Evolutionary conservation across 2,113 vertebrate species (phyloP).

Genomic region (Bagarius yarrelli): DNA sequence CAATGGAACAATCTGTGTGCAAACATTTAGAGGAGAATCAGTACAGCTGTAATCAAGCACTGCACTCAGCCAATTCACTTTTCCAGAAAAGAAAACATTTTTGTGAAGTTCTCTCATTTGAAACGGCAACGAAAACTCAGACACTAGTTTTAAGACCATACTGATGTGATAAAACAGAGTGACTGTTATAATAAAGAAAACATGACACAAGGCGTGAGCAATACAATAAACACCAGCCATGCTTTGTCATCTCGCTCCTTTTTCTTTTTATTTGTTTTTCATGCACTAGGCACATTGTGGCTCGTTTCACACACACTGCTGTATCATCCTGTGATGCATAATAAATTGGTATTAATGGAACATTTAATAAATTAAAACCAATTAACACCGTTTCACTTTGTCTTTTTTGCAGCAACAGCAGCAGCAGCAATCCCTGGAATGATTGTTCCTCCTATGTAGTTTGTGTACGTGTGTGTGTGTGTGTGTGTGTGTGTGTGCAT

Average conservation of each 20-base stretch:
- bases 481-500: conserved; percentile 69
- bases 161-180: conserved; percentile 58
- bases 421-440: conserved; percentile 89
- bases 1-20: conserved; percentile 27
- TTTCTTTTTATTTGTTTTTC: background rate
- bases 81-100: conserved; percentile 39
- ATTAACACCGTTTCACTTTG: conserved; percentile 42
- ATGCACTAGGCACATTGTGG: background rate
- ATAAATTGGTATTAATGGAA: conserved; percentile 4
- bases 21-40: conserved; percentile 32
- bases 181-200: conserved; percentile 53
- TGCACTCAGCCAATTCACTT: too few relatives aligned
- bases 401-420: conserved; percentile 46
- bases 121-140: conserved; percentile 56
- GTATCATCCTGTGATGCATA: background rate
- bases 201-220: conserved; percentile 49
- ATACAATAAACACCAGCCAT: conserved; percentile 7
- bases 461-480: conserved; percentile 65
- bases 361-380: conserved; percentile 7
- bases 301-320: conserved; percentile 5
- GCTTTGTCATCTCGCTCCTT: background rate
- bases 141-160: conserved; percentile 62
- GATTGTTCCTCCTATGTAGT: conserved; percentile 97
- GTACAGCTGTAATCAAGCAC: conserved; percentile 8
- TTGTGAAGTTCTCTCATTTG: conserved; percentile 60